Evolutionary conservation across 2,888 invertebrate species (phyloP).

Genomic region (Dasysyrphus tricinctus): DNA sequence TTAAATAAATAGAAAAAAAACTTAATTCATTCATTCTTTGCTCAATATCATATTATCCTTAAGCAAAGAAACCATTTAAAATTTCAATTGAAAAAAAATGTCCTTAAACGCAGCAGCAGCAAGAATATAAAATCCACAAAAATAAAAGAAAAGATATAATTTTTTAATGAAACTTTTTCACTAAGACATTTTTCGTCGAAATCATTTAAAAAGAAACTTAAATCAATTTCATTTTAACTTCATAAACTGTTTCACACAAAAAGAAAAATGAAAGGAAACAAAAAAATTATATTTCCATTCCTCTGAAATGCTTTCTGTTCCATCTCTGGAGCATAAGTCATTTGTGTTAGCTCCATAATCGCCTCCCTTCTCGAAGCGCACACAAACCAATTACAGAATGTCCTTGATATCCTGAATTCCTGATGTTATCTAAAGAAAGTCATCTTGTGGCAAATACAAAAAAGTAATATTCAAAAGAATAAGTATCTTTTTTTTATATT

Average conservation of each 20-base stretch:
- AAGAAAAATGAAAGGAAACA: background rate
- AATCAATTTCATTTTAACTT: conserved; percentile 33
- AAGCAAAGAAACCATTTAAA: conserved; percentile 4
- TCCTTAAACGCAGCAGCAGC: background rate
- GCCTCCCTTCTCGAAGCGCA: conserved; percentile 19
- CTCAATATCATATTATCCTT: background rate
- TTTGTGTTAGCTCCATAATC: conserved; percentile 12
- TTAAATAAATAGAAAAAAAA: conserved; percentile 2
- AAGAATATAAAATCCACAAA: background rate
- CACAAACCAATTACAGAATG: conserved; percentile 53
- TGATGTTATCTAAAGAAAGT: conserved; percentile 9
- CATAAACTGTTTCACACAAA: background rate
- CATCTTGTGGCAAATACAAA: background rate
- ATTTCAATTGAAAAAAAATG: conserved; percentile 13
- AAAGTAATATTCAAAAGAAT: background rate
- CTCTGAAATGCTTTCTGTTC: background rate
- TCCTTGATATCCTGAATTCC: conserved; percentile 24
- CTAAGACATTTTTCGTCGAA: background rate
- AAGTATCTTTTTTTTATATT: background rate
- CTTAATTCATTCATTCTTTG: conserved; percentile 2
- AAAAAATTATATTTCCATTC: background rate
- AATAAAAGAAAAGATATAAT: background rate
- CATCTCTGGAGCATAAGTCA: background rate
- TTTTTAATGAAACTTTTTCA: background rate
- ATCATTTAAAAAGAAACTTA: background rate